phyloP scores from a whole-genome alignment of 2,113 vertebrate genomes.

The Athene cunicularia region DNA sequence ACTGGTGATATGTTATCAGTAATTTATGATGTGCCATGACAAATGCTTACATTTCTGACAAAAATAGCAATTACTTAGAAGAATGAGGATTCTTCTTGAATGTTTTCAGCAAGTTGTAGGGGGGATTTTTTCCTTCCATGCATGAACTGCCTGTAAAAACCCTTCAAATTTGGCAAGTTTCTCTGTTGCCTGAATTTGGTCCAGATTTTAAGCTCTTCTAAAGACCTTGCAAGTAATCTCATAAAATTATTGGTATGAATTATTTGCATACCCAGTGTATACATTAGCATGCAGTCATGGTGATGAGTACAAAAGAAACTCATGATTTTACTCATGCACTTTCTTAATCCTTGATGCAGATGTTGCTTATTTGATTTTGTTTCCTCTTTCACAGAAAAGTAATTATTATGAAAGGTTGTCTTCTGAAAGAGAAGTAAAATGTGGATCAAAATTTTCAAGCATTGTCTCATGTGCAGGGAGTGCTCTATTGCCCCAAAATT shows the following conservation, averaged over 20 bases:
- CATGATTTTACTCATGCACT: background rate
- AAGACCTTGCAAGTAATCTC: background rate
- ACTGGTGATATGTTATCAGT: constrained; percentile 63
- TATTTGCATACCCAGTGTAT: background rate
- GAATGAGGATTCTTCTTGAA: constrained; percentile 28
- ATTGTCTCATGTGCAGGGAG: fast-evolving
- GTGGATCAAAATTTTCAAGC: background rate
- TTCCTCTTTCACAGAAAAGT: background rate
- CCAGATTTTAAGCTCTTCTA: background rate
- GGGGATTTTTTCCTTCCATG: background rate
- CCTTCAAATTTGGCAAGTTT: background rate
- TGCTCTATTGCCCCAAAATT: background rate
- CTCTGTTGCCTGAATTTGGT: background rate
- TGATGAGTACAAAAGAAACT: background rate
- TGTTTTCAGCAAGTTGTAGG: background rate
- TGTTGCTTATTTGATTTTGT: background rate
- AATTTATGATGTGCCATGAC: constrained; percentile 64
- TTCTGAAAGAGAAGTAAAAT: background rate
- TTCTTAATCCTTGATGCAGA: background rate
- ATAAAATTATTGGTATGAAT: background rate
- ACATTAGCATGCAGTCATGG: background rate
- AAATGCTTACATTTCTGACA: constrained; percentile 45
- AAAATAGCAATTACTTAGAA: constrained; percentile 45
- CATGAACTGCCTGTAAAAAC: background rate
- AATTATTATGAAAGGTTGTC: background rate